Base-by-base conservation (phyloP, 2,797 vertebrate species). In the Gymnoscopelus braueri region DNA sequence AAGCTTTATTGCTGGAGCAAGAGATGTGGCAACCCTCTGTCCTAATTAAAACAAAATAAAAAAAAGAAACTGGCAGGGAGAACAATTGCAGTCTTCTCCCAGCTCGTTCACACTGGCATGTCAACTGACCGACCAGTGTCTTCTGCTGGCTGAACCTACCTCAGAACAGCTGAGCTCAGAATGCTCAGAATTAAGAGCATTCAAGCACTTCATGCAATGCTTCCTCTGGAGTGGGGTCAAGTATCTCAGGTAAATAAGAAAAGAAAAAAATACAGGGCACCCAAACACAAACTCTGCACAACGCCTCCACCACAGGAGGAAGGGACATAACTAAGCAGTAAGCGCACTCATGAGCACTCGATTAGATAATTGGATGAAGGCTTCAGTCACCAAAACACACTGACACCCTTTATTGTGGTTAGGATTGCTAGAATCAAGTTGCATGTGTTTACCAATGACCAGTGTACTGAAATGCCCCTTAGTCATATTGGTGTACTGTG, bases 81-180 rank as follows among this genome's bases (percentile, higher is more conserved):
- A 80, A 69, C 60, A 55, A 77, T 73, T 64, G 57, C 39, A 24
- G 56, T 70, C 59, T 63, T 54, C 65, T 72, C 50, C 82, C 78
- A 65, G 66, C 64, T 82, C 70, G 49, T 19, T 68, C 77, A 64
- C 49, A 62, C 73, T 32, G n/a, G 24, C 60, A 29, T 65, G 70
- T 60, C 67, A 67, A 69, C 74, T 61, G 63, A 82, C 64, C 47
- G 2, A 76, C 64, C 61, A 70, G 66, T 76, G 60, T 84, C 67
- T 79, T 68, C 72, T 67, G 73, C 75, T 66, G 68, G 79, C 75
- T 82, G 87, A 29, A 85, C 86, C 84, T 81, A 71, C 32, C 87
- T 74, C 86, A 77, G 63, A 84, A 76, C 67, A 84, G 79, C 71
- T 77, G 81, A 83, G 81, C 87, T 84, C 4, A 48, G 26, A 56